Conservation (phyloP, 2,888 invertebrate species). For the Calliopum simillimum region DNA sequence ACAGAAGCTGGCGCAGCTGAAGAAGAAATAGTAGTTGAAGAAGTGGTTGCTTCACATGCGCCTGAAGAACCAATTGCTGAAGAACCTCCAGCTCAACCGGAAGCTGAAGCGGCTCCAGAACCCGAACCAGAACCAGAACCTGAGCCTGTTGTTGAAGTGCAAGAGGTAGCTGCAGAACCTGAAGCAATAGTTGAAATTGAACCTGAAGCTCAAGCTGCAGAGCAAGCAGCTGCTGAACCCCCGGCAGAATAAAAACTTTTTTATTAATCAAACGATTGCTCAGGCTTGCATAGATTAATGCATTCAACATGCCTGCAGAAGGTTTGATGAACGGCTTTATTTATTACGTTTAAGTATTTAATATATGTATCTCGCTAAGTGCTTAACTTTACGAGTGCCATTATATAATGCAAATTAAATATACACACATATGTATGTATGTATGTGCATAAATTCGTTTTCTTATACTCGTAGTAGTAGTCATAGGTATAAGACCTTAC, state of each 20-base stretch:
- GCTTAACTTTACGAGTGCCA: no score
- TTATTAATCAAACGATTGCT: not conserved
- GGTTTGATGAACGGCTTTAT: no score
- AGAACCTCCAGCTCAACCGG: slow-evolving; percentile 22
- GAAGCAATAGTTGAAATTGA: not conserved
- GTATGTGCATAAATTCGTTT: no score
- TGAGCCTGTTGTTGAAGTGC: not conserved
- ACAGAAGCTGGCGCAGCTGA: not conserved
- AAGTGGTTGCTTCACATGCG: not conserved
- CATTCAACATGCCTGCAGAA: no score
- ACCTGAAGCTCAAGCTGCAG: not conserved
- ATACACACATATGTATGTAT: no score
- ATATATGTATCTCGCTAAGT: no score
- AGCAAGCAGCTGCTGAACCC: not conserved
- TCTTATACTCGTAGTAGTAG: no score
- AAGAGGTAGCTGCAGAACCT: not conserved
- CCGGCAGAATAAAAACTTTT: slow-evolving; percentile 11
- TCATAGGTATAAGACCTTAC: no score
- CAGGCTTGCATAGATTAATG: no score
- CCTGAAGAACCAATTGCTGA: slow-evolving; percentile 9
- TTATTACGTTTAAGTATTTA: no score
- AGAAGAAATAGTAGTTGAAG: not conserved
- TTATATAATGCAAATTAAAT: no score
- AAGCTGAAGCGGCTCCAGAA: not conserved
- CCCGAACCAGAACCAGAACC: slow-evolving; percentile 12